phyloP scores from a whole-genome alignment of 2,888 invertebrate genomes.

The Formica aserva region DNA sequence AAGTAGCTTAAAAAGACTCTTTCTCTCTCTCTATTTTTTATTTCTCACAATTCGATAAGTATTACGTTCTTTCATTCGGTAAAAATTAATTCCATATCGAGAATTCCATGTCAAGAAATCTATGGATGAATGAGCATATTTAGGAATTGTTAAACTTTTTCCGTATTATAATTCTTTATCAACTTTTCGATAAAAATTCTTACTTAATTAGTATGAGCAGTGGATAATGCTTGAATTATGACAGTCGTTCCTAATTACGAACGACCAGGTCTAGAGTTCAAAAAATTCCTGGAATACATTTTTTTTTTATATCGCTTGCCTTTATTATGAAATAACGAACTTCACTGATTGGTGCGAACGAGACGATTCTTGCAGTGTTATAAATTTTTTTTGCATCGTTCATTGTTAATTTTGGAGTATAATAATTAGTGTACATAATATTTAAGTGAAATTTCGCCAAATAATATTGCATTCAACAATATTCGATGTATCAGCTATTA shows the following conservation, averaged over 20 bases:
- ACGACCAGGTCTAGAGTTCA: not conserved
- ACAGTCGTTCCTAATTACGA: not conserved
- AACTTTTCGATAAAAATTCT: not conserved
- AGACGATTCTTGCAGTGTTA: conserved; percentile 2
- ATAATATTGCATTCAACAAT: not conserved
- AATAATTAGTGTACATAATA: conserved; percentile 9
- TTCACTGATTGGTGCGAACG: conserved; percentile 8
- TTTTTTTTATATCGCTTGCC: conserved; percentile 13
- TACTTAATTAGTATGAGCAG: not conserved
- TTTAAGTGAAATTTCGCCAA: conserved; percentile 17
- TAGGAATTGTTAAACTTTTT: not conserved
- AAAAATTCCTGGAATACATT: not conserved
- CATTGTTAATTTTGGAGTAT: conserved; percentile 11
- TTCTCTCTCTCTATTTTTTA: not conserved
- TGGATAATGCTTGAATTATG: not conserved
- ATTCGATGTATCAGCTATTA: not conserved
- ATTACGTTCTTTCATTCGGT: not conserved
- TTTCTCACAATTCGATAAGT: not conserved
- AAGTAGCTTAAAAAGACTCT: not conserved
- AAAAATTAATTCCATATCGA: not conserved
- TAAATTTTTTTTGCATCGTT: conserved; percentile 20
- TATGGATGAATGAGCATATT: not conserved
- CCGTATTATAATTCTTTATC: not conserved
- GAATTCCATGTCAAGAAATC: not conserved
- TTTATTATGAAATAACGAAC: conserved; percentile 22